Evolutionary conservation across 2,797 vertebrate genomes (phyloP).

Genomic region (Triplophysa bombifrons): DNA sequence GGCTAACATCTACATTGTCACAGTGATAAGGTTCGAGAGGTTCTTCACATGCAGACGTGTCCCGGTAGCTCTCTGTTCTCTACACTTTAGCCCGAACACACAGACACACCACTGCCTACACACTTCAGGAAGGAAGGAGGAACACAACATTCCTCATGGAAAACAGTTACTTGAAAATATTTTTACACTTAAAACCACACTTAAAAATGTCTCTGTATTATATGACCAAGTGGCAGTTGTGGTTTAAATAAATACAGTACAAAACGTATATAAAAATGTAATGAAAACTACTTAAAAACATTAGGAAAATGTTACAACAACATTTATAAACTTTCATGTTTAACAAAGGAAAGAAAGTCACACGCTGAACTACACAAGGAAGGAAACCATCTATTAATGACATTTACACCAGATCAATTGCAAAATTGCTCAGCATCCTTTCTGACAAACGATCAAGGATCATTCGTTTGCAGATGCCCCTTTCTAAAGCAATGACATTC

Average conservation of each 20-base stretch:
- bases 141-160: neutral
- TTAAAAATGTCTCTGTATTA: neutral
- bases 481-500: neutral
- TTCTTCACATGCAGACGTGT: conserved; percentile 40
- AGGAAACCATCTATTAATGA: too few relatives aligned
- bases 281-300: too few relatives aligned
- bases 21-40: conserved; percentile 40
- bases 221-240: too few relatives aligned
- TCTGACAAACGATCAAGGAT: neutral
- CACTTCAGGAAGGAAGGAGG: neutral
- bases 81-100: conserved; percentile 20
- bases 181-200: neutral
- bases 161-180: neutral
- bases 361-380: too few relatives aligned
- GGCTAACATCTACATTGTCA: conserved; percentile 53
- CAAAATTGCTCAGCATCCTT: neutral
- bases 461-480: neutral
- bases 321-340: too few relatives aligned
- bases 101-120: conserved; percentile 7
- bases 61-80: conserved; percentile 20
- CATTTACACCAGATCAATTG: neutral
- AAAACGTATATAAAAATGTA: too few relatives aligned
- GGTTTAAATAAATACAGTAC: too few relatives aligned
- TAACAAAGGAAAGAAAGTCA: too few relatives aligned
- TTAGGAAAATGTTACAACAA: too few relatives aligned